Base-by-base conservation (phyloP, 2,888 invertebrate genomes). In the Drosophila peninsularis region DNA sequence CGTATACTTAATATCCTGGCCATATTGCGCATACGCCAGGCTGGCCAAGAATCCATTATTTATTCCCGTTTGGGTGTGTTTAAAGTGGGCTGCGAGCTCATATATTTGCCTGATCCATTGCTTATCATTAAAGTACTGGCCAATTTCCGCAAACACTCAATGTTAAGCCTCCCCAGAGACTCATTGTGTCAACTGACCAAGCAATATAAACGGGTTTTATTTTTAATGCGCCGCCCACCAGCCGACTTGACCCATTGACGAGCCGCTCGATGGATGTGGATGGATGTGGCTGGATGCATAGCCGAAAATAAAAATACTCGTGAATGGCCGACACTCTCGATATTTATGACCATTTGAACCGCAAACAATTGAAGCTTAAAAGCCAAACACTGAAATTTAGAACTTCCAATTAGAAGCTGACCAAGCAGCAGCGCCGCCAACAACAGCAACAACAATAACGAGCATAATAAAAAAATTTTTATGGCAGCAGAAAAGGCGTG, bases 291-390 rank as follows among this genome's bases (percentile, higher is more conserved):
- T 7, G 3, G 36, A 63, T 50, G 64, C 39, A 52, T 47, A 41
- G 39, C 37, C 45, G 45, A 64, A 69, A 62, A 75, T 75, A 79
- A 69, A 75, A 69, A 65, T 44, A 56, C 44, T 61, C 62, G 56
- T 77, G 72, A 64, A 74, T 81, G 75, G 42, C 50, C 50, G 27
- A 37, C 50, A 69, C 85, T 71, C 82, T 75, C 69, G 73, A 85
- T 84, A 84, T 84, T 84, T 89, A 89, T 82, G 87, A 62, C 83
- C 87, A 74, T 77, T 77, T 82, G 61, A 75, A 85, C 90, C 88
- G 74, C 84, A 88, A 89, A 82, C 88, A 85, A 88, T 85, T 85
- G 88, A 80, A 85, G 84, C 86, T 89, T 88, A 88, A 88, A 86
- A 89, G 90, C 72, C 83, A 75, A 78, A 89, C 90, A 89, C 82